These are phyloP conservation scores for Sitobion miscanthi DNA, from an alignment of 1,140 invertebrate genomes.

Conservation along the genomic window DNA sequence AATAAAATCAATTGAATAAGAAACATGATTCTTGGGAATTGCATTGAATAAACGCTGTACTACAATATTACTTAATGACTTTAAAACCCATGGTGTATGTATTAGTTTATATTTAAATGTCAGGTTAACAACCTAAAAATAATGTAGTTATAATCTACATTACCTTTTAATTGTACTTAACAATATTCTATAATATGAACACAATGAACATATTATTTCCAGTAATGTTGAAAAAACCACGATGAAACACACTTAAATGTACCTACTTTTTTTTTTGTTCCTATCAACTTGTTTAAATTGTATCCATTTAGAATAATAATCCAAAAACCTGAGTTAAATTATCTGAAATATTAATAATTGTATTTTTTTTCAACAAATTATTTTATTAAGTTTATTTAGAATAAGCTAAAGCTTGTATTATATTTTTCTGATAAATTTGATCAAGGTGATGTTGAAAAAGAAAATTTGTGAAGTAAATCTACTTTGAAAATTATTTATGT, in stretches of 20 bases:
- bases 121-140: neutral
- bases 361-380: neutral
- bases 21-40: neutral
- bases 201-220: neutral
- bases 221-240: neutral
- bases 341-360: neutral
- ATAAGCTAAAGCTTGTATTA: neutral
- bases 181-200: neutral
- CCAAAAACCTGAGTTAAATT: neutral
- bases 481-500: neutral
- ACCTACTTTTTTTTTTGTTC: constrained; percentile 4
- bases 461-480: neutral
- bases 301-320: neutral
- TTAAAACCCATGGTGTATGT: neutral
- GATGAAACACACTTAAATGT: neutral
- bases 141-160: neutral
- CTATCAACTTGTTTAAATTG: constrained; percentile 3
- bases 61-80: neutral
- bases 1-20: neutral
- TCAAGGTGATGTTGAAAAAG: neutral
- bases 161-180: constrained; percentile 14
- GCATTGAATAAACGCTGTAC: neutral
- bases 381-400: neutral
- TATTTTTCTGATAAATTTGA: neutral
- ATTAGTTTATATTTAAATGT: neutral